Percentiles rank a stretch among this genome's conserved stretches.
phyloP scores from a whole-genome alignment of 2,113 vertebrate species.

The Sterrhoptilus dennistouni region DNA sequence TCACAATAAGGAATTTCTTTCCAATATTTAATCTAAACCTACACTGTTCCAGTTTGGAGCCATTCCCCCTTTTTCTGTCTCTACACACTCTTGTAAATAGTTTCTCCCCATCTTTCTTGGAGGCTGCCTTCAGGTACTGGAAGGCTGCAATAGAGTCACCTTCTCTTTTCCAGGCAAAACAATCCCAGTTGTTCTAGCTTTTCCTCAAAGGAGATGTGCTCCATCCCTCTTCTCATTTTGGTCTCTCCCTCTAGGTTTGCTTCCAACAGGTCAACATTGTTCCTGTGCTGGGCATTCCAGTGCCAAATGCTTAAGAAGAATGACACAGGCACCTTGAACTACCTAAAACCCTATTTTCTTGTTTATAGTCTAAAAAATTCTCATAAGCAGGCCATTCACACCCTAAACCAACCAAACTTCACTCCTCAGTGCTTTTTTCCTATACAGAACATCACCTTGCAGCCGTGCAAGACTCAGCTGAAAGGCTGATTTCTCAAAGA shows the following conservation, averaged over 20 bases:
- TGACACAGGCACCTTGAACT: background rate
- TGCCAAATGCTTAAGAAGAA: background rate
- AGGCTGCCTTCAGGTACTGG: background rate
- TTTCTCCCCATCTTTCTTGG: background rate
- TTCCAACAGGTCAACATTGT: background rate
- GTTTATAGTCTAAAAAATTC: background rate
- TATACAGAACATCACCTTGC: background rate
- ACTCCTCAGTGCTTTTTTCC: background rate
- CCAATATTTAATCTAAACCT: background rate
- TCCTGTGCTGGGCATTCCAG: background rate
- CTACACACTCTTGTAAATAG: background rate
- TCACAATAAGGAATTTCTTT: background rate
- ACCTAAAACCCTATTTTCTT: background rate
- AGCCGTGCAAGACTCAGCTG: background rate
- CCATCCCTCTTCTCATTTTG: background rate
- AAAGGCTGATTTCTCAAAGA: background rate
- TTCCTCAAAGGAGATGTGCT: background rate
- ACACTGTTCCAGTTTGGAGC: background rate
- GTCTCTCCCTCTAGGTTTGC: background rate
- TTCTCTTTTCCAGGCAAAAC: background rate
- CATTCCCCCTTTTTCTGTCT: background rate
- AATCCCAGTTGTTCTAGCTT: background rate
- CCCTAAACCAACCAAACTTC: background rate
- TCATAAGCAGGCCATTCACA: accelerated
- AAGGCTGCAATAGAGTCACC: background rate